Conservation (phyloP, 2,888 invertebrate genomes). For the Acleris literana region DNA sequence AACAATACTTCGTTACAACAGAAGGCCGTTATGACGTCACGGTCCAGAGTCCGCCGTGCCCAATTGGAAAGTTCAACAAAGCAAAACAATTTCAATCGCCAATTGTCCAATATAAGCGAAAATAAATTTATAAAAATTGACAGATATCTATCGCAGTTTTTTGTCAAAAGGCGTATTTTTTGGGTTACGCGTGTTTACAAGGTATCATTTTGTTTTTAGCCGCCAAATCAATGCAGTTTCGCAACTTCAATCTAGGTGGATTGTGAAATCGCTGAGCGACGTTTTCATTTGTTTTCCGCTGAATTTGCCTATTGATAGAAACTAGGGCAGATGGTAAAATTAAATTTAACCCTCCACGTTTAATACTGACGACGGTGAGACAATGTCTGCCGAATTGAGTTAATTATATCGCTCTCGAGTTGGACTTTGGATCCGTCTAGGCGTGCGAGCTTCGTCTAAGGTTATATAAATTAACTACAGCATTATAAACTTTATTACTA, state of each 20-base stretch:
- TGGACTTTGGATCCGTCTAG: slow-evolving; percentile 75
- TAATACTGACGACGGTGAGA: slow-evolving; percentile 29
- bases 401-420: slow-evolving; percentile 42
- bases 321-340: slow-evolving; percentile 27
- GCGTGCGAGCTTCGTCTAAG: slow-evolving; percentile 32
- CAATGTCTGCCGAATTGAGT: slow-evolving; percentile 33
- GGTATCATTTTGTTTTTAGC: slow-evolving; percentile 14
- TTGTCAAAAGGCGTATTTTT: neutral
- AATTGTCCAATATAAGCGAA: slow-evolving; percentile 16
- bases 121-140: neutral
- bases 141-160: no score
- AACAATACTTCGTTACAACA: slow-evolving; percentile 52
- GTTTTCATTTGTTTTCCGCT: slow-evolving; percentile 18
- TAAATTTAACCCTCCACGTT: slow-evolving; percentile 26
- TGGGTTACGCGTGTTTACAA: neutral
- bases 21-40: slow-evolving; percentile 58
- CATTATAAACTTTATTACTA: slow-evolving; percentile 1
- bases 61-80: slow-evolving; percentile 68
- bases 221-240: slow-evolving; percentile 23
- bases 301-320: slow-evolving; percentile 18
- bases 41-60: slow-evolving; percentile 59
- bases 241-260: slow-evolving; percentile 11
- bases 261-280: slow-evolving; percentile 23
- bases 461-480: slow-evolving; percentile 24
- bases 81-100: slow-evolving; percentile 42